phyloP scores from a whole-genome alignment of 1,140 invertebrate genomes.

The Campoletis sonorensis region DNA sequence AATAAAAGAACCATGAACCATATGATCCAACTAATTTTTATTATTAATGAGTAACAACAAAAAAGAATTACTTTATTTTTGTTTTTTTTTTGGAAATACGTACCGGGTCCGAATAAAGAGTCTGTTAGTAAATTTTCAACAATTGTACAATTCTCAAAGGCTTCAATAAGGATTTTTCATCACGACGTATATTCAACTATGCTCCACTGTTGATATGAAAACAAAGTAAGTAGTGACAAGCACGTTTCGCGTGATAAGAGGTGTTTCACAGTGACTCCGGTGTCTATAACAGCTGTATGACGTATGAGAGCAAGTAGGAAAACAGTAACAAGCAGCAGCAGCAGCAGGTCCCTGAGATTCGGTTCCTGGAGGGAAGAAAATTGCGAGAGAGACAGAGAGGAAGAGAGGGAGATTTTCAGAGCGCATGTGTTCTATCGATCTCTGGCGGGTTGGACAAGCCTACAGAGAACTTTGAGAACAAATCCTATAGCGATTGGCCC shows the following conservation, averaged over 20 bases:
- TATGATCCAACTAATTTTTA: too few species aligned
- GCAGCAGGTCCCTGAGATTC: conserved; percentile 40
- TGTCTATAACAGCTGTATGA: conserved; percentile 22
- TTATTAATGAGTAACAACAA: too few species aligned
- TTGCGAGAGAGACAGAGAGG: conserved; percentile 28
- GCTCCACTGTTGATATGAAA: too few species aligned
- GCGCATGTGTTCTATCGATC: conserved; percentile 71
- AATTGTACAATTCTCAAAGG: too few species aligned
- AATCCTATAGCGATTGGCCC: conserved; percentile 1
- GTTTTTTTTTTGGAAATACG: too few species aligned
- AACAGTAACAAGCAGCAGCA: conserved; percentile 36
- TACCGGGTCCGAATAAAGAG: too few species aligned
- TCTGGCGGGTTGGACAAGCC: conserved; percentile 17
- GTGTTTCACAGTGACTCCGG: not conserved
- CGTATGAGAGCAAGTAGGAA: conserved; percentile 16
- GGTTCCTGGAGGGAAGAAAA: conserved; percentile 39
- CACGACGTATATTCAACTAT: too few species aligned
- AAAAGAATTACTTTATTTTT: too few species aligned
- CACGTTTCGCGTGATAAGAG: conserved; percentile 23
- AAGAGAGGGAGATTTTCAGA: conserved; percentile 46
- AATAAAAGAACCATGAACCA: too few species aligned
- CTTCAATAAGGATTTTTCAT: too few species aligned
- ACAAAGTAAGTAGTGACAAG: not conserved
- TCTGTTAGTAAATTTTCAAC: too few species aligned
- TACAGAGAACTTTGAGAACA: not conserved